Base-by-base conservation (phyloP, 1,140 invertebrate genomes). In the Ceratitis capitata region DNA sequence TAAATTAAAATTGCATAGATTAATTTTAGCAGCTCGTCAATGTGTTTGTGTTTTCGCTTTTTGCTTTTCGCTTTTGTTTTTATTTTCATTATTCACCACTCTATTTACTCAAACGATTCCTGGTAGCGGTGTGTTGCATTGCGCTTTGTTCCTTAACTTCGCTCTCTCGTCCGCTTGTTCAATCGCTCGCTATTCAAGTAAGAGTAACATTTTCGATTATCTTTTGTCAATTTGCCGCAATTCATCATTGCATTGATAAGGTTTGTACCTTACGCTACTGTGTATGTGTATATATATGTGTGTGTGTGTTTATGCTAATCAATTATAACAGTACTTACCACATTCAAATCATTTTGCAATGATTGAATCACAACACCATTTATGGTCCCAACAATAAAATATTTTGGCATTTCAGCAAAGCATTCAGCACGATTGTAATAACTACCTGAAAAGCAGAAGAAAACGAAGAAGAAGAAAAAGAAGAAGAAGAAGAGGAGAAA, bases 381-480 rank as follows among this genome's bases (percentile, higher is more conserved):
- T 4, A 94, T 92, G 1, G 93, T 93, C 5, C 95, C 95, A 32
- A 95, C 88, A 0, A 95, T 89, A 3, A 97, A 91, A 88, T 95
- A 94, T 74, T 93, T 90, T 0, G 95, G 93, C 93, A 97, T 96
- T 87, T 93, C 90, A 0, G 91, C 90, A 47, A 92, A 88, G 42
- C 94, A 94, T 42, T 94, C 92, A 23, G 93, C 88, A 39, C 90
- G 87, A 5, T 92, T 91, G 23, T 93, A 91, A 85, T 93, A 94
- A 16, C 19, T 78, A 16, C 69, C 69, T 78, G 69, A 26, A n/a
- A n/a, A n/a, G n/a, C n/a, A 26, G 26, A 19, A n/a, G n/a, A n/a
- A n/a, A n/a, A 39, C 35, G 61, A 14, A 16, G 51, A 56, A 56
- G 19, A 9, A 35, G 35, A 6, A 23, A 42, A 23, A 16, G n/a